Base-by-base conservation (phyloP, 2,888 invertebrate species). In the Dryococelus australis region DNA sequence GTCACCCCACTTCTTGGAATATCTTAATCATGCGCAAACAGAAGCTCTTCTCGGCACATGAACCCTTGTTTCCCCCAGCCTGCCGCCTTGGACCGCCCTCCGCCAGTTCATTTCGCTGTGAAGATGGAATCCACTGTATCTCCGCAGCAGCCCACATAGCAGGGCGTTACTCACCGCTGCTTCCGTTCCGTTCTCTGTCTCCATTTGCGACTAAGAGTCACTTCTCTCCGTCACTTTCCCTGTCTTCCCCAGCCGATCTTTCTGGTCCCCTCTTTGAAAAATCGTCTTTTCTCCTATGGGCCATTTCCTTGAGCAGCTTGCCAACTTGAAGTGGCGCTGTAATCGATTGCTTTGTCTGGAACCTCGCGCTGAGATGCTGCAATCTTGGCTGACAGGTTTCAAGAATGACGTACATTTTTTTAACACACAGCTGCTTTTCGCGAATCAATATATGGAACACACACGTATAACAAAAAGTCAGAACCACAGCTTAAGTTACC, bases 91-190 rank as follows among this genome's bases (percentile, higher is more conserved):
- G 47, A 13, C 47, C 47, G 47, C 8, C 47, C 47, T 5, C 2
- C 47, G 47, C 47, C 47, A n/a, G 65, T 65, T 65, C 65, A 65
- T 65, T 65, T n/a, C 65, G 65, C 65, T n/a, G 65, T n/a, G 65
- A 65, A 65, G 65, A 65, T 65, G 65, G 65, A 65, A 3, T 65
- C 65, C 24, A 65, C 24, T 65, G 65, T 65, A 65, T 65, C 65
- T 65, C 65, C 65, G 65, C n/a, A 65, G 65, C 65, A n/a, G 65
- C n/a, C 65, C 65, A n/a, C 65, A 65, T 65, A 65, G 65, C 65
- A 65, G 65, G 24, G 65, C 65, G 65, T 65, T 65, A 65, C 65
- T 65, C 65, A 65, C 65, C 65, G 10, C 65, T 65, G 65, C 65
- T n/a, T 65, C 65, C 65, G 65, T 65, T 65, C 65, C 65, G 65